Base-by-base conservation (phyloP, 2,113 vertebrate genomes). In the Crotalus horridus region DNA sequence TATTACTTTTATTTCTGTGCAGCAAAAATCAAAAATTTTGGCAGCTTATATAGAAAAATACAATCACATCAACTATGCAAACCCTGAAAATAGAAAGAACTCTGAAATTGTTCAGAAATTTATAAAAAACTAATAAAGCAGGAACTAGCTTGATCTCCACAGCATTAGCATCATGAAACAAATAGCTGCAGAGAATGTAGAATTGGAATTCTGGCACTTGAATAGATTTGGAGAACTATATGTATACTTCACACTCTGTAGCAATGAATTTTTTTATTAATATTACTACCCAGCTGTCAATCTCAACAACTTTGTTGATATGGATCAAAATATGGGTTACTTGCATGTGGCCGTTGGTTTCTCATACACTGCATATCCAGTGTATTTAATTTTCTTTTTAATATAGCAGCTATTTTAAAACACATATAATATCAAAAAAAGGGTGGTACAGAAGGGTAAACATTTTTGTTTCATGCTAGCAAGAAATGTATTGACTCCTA, bases 191-290 rank as follows among this genome's bases (percentile, higher is more conserved):
- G 91, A 94, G 11, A 4, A 74, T 81, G 21, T 59, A 23, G 4
- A 89, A 0, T 43, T 89, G 90, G 88, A 53, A 0, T 0, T 20
- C 0, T 8, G 88, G 1, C 39, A 33, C n/a, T 88, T 4, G 4
- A 0, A 2, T 51, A 10, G 4, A 33, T 53, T 48, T 87, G 1
- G 85, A 90, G 46, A 90, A n/a, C 21, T 64, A 43, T 69, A 17
- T 56, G 20, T 56, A 5, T 51, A 6, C 55, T 81, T 81, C 74
- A 81, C 33, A 81, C 7, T 20, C 33, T 74, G 13, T 20, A 81
- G 74, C 17, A 81, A 33, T 81, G 74, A 20, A 1, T 21, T 81
- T 81, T 81, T 43, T 4, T 5, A 56, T 21, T 20, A 20, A 56
- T 56, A 15, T 56, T 56, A 56, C 55, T 56, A 56, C 55, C 55